Evolutionary conservation across 2,888 invertebrate species (phyloP), one percentile per base, ranked within the genome.

Genomic region (Lepidochitona cinerea): DNA sequence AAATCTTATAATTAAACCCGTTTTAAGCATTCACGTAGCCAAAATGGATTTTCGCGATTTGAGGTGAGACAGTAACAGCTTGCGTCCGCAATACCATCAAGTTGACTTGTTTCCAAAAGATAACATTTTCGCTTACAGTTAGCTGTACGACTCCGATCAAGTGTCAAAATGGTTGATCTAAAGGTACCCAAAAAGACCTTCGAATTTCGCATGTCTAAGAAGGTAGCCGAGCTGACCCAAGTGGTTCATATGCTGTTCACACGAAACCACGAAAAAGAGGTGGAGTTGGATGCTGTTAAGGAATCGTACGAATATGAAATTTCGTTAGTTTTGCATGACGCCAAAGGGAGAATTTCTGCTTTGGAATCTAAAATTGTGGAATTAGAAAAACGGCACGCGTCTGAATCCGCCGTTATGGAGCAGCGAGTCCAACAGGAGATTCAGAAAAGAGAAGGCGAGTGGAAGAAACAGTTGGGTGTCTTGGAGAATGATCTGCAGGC

Each of bases 161-260:
- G n/a, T n/a, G n/a, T n/a, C n/a, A 36, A 71, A 66, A 75, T 71
- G 70, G 68, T 68, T 29, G 66, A 29, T 26, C 23, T 49, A n/a
- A 41, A 41, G 9, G 49, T 49, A n/a, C 4, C 75, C n/a, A 87
- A 85, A 75, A 83, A 85, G 74, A 84, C 83, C 5, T 87, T 89
- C 74, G 89, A 89, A 53, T 88, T 88, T 77, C 87, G 88, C n/a
- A 89, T 90, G 89, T 89, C 88, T 29, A 90, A 90, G 80, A 89
- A 89, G 70, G 89, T 89, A 52, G 89, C 89, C 0, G 90, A 90
- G 75, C 79, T 90, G 68, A 89, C 90, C 1, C 89, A 90, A 71
- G 90, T 90, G 1, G 89, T 90, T 32, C 89, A 90, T 77, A 89
- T 90, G 89, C 82, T 90, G 53, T 90, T 90, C 79, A 89, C 86